Evolutionary conservation across 2,797 vertebrate species (phyloP).

Genomic region (Hipposideros larvatus): DNA sequence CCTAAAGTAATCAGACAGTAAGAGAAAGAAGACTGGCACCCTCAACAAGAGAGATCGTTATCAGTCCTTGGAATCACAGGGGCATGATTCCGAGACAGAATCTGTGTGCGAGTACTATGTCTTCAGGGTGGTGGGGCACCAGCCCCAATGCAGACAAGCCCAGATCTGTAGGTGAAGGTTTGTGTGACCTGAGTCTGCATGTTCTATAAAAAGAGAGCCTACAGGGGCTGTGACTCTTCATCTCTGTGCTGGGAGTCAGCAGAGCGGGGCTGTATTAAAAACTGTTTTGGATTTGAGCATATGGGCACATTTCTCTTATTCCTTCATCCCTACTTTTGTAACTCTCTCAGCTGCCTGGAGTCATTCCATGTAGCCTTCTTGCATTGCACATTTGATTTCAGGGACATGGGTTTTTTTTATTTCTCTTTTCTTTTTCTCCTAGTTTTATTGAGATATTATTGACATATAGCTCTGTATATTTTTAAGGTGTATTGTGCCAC

Average conservation of each 20-base stretch:
- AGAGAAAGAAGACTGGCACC: not conserved
- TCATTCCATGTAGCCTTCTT: not conserved
- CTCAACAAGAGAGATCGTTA: not conserved
- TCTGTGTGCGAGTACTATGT: not conserved
- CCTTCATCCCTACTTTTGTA: not conserved
- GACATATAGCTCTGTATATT: too few relatives aligned
- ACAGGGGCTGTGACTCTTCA: not conserved
- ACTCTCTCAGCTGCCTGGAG: not conserved
- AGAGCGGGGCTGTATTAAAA: not conserved
- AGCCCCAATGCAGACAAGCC: not conserved
- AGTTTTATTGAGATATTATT: too few relatives aligned
- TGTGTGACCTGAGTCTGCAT: not conserved
- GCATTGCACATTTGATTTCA: not conserved
- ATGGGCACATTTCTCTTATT: not conserved
- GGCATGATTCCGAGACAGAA: not conserved
- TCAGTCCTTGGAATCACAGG: not conserved
- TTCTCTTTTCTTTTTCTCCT: too few relatives aligned
- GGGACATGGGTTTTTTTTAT: not conserved
- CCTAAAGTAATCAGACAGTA: not conserved
- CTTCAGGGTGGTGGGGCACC: fast-evolving
- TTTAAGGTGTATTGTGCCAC: too few relatives aligned
- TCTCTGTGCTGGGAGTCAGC: not conserved
- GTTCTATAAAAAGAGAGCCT: not conserved
- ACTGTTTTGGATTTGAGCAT: constrained; percentile 21
- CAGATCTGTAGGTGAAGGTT: not conserved